phyloP scores from a whole-genome alignment of 1,140 invertebrate species.

The Thaumatotibia leucotreta region DNA sequence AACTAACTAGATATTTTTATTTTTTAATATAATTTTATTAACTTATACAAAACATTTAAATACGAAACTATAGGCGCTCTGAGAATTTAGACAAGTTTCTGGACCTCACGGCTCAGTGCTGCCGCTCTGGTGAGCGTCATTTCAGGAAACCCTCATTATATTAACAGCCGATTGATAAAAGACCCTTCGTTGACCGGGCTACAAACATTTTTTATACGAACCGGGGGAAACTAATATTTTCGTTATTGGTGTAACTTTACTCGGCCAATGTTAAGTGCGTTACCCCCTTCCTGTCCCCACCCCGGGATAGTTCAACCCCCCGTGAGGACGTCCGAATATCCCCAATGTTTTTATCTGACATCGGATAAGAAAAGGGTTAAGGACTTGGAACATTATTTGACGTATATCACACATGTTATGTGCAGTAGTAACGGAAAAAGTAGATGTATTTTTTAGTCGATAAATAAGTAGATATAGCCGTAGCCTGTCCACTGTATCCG shows the following conservation, averaged over 20 bases:
- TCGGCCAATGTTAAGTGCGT: not conserved
- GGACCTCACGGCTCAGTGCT: no score
- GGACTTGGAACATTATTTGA: not conserved
- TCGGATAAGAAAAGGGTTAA: not conserved
- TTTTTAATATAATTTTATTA: no score
- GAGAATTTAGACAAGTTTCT: no score
- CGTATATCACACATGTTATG: not conserved
- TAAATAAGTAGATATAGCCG: no score
- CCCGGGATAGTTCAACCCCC: not conserved
- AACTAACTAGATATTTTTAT: no score
- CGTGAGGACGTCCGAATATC: not conserved
- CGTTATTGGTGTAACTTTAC: constrained; percentile 12
- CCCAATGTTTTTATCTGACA: not conserved
- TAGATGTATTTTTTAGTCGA: not conserved
- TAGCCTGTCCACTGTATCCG: no score
- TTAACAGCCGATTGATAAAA: no score
- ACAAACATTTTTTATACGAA: not conserved
- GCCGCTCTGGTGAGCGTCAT: no score
- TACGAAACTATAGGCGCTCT: no score
- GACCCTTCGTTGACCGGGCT: not conserved
- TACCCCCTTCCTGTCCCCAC: not conserved
- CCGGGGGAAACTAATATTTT: constrained; percentile 6
- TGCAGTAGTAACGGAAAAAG: not conserved
- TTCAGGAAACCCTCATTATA: no score
- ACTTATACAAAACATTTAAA: no score